Evolutionary conservation across 2,888 invertebrate species (phyloP).

Genomic region (Mesoligia furuncula): DNA sequence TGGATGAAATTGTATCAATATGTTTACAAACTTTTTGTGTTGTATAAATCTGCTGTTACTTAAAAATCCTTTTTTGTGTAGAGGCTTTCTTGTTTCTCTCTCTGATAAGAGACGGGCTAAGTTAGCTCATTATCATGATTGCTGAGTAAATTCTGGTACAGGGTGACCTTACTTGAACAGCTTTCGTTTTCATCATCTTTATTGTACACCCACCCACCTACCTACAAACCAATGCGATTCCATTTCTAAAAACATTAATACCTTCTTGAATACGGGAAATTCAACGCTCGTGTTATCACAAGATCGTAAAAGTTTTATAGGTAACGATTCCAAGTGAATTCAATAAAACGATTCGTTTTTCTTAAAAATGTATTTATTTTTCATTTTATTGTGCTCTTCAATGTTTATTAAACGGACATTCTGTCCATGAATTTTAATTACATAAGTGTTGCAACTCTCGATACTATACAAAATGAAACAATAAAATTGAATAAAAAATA

Average conservation of each 20-base stretch:
- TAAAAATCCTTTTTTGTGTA: not conserved
- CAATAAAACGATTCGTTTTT: slow-evolving; percentile 69
- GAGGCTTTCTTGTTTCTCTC: not conserved
- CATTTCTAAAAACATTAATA: not conserved
- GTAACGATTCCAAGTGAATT: not conserved
- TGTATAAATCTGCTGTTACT: not conserved
- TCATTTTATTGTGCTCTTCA: slow-evolving; percentile 89
- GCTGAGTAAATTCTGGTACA: no score
- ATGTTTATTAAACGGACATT: slow-evolving; percentile 84
- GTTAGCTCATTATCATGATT: not conserved
- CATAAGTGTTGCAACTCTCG: slow-evolving; percentile 81
- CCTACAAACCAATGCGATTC: not conserved
- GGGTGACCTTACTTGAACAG: not conserved
- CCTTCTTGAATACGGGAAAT: not conserved
- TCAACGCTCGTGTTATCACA: not conserved
- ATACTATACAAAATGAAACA: slow-evolving; percentile 82
- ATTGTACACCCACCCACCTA: not conserved
- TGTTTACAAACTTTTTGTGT: not conserved
- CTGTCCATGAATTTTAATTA: slow-evolving; percentile 81
- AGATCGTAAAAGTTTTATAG: not conserved
- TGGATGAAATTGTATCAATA: not conserved
- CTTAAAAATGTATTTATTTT: slow-evolving; percentile 89
- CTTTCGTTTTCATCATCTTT: not conserved
- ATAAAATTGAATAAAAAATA: slow-evolving; percentile 80
- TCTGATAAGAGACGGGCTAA: not conserved